Evolutionary conservation across 2,888 invertebrate genomes (phyloP), one percentile per base, ranked within the genome.

Genomic region (Sarcophaga rosellei): DNA sequence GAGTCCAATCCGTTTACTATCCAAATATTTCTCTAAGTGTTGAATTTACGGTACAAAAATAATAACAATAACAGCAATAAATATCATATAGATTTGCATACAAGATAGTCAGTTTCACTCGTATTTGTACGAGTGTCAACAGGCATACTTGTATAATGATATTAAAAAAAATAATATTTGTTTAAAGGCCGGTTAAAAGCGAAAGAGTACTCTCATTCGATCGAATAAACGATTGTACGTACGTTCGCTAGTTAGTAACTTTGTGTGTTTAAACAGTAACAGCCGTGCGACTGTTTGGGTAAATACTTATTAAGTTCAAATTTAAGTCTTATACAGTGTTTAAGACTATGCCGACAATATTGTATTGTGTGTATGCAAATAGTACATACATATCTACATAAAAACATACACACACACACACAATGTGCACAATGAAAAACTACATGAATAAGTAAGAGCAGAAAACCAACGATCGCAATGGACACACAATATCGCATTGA

Each of bases 401-500:
- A 53, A 70, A 62, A 53, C 59, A 44, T 23, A 47, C 3, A n/a
- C 57, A 25, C n/a, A 11, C 21, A 21, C n/a, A 45, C 70, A 35
- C 23, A 53, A 53, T 44, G 72, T 80, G 65, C 65, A 53, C 15
- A 68, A 4, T 57, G 23, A 77, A 35, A 53, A 23, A 63, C 35
- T 63, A 69, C 61, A 72, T 61, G 20, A 77, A 35, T 20, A 62
- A 72, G 23, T 25, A 62, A 63, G 35, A 35, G 20, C 73, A 76
- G 21, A 65, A 44, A 73, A 47, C 57, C 69, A 82, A 65, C 74
- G 57, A 35, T 65, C 61, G 70, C 61, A 84, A 73, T 83, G 77
- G 81, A 77, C 84, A 77, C 84, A 77, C 84, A 87, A 63, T 80
- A 85, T 80, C 82, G 76, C 82, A 79, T 73, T 82, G 62, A 80